A percentile compares a stretch with the other conserved stretches of the same genome.
phyloP scores from a whole-genome alignment of 2,113 vertebrate genomes.

The Tragelaphus imberbis region DNA sequence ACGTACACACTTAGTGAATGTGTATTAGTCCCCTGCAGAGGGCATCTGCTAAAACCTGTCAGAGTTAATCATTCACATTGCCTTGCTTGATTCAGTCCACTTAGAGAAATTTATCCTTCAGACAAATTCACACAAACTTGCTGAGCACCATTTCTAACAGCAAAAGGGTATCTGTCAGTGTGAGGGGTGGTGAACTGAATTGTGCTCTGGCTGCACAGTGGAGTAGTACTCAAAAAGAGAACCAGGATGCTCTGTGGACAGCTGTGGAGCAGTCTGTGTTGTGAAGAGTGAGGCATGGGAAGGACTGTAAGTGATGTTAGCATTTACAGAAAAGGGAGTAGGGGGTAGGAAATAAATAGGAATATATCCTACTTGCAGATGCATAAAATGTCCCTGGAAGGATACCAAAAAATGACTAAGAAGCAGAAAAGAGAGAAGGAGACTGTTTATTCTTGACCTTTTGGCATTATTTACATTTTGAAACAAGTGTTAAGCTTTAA shows the following conservation, averaged over 20 bases:
- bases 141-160: not conserved
- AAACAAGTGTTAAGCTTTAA: not conserved
- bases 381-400: not conserved
- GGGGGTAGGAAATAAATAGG: not conserved
- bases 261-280: not conserved
- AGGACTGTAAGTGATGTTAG: not conserved
- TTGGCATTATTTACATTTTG: not conserved
- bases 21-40: not conserved
- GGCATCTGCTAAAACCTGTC: not conserved
- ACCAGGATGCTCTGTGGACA: fast-evolving
- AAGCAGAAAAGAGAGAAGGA: not conserved
- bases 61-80: not conserved
- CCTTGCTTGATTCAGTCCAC: not conserved
- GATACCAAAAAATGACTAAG: not conserved
- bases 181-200: not conserved
- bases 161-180: not conserved
- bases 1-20: not conserved
- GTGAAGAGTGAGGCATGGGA: not conserved
- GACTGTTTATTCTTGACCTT: not conserved
- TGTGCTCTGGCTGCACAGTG: fast-evolving
- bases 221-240: not conserved
- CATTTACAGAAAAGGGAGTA: not conserved
- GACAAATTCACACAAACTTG: not conserved
- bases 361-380: not conserved
- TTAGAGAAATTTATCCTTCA: not conserved